Evolutionary conservation across 1,140 invertebrate genomes (phyloP).

Genomic region (Pentalonia nigronervosa): DNA sequence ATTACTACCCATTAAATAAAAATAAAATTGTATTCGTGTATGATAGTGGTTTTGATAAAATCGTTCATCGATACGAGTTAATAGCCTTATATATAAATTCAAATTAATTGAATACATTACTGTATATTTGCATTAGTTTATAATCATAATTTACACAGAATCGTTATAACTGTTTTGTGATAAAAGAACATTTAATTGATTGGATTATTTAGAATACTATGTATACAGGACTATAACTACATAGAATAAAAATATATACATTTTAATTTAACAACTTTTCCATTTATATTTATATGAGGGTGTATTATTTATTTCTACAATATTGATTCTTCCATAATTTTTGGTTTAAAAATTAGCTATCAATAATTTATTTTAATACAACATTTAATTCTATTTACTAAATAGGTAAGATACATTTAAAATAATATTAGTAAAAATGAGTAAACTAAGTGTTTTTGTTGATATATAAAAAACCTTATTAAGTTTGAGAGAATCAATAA

Average conservation of each 20-base stretch:
- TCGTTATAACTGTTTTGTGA: background rate
- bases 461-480: background rate
- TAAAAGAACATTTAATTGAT: conserved; percentile 19
- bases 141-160: conserved; percentile 13
- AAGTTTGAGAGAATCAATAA: background rate
- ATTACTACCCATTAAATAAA: background rate
- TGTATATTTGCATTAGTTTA: background rate
- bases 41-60: background rate
- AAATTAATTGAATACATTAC: background rate
- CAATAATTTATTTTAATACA: background rate
- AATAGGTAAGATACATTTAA: background rate
- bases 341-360: background rate
- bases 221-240: background rate
- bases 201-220: background rate
- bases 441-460: background rate
- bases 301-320: background rate
- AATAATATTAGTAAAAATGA: background rate
- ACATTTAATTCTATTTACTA: background rate
- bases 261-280: background rate
- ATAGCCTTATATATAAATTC: conserved; percentile 2
- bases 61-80: background rate
- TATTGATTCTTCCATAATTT: background rate
- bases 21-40: background rate
- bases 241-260: background rate
- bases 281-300: background rate